Evolutionary conservation across 2,888 invertebrate genomes (phyloP).

Genomic region (Lasioglossum morio): DNA sequence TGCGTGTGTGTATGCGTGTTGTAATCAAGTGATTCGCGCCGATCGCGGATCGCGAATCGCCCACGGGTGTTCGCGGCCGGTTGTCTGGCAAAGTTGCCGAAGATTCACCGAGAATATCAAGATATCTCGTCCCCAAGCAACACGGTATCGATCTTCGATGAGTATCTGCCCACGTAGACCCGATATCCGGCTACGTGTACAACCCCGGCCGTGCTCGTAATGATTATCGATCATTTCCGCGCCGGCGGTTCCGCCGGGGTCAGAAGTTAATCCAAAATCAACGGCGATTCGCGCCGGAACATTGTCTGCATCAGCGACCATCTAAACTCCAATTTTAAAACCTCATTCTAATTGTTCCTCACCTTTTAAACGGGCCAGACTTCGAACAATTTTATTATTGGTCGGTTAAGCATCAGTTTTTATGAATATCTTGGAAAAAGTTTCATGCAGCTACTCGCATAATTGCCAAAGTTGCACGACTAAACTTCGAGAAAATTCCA

Average conservation of each 20-base stretch:
- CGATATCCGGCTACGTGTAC: slow-evolving; percentile 72
- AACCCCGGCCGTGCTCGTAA: slow-evolving; percentile 41
- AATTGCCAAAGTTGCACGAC: too few relatives aligned
- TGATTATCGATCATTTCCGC: slow-evolving; percentile 77
- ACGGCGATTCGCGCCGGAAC: slow-evolving; percentile 55
- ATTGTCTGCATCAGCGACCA: too few relatives aligned
- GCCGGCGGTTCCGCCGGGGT: slow-evolving; percentile 57
- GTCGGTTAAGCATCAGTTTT: too few relatives aligned
- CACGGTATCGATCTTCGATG: slow-evolving; percentile 42
- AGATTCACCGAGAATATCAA: slow-evolving; percentile 63
- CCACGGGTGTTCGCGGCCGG: slow-evolving; percentile 23
- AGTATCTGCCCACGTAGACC: slow-evolving; percentile 65
- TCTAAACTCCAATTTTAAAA: not conserved
- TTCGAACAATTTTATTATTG: too few relatives aligned
- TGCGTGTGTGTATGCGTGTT: slow-evolving; percentile 51
- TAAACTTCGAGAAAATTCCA: too few relatives aligned
- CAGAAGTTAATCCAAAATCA: slow-evolving; percentile 75
- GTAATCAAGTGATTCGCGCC: slow-evolving; percentile 80
- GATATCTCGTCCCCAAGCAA: slow-evolving; percentile 25
- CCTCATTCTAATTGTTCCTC: not conserved
- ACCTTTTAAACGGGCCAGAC: too few relatives aligned
- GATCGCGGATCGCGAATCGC: slow-evolving; percentile 47
- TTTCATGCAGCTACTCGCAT: too few relatives aligned
- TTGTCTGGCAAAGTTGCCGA: slow-evolving; percentile 55
- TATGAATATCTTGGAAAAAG: too few relatives aligned